A percentile compares a stretch with the other conserved stretches of the same genome.
These are phyloP conservation scores for Globicephala melas DNA, from an alignment of 2,113 vertebrate species.

Conservation along the genomic window DNA sequence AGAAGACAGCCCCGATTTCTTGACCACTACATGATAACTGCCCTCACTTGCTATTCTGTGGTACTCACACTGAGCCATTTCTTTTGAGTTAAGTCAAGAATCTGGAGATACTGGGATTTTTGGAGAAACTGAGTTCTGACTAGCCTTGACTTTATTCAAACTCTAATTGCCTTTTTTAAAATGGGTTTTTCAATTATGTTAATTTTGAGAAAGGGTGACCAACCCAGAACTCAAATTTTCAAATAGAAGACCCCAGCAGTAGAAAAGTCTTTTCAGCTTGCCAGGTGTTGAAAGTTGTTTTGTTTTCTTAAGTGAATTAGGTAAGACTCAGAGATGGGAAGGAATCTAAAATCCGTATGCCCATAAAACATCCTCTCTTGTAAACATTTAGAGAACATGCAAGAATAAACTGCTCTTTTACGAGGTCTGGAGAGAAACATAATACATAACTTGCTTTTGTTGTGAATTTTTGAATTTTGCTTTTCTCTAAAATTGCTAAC, in stretches of 20 bases:
- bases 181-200: background rate
- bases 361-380: conserved; percentile 55
- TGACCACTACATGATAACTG: background rate
- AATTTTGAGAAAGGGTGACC: conserved; percentile 40
- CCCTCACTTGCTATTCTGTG: background rate
- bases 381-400: conserved; percentile 67
- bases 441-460: conserved; percentile 58
- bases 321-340: conserved; percentile 50
- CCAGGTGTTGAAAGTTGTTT: background rate
- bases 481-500: conserved; percentile 43
- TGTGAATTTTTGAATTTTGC: conserved; percentile 45
- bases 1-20: background rate
- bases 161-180: background rate
- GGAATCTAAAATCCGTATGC: conserved; percentile 51
- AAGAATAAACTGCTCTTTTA: conserved; percentile 71
- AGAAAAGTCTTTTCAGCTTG: conserved; percentile 1
- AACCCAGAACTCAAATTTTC: background rate
- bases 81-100: background rate
- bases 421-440: conserved; percentile 63
- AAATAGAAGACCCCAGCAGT: background rate
- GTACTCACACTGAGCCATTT: background rate
- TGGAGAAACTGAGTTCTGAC: background rate
- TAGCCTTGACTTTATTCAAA: background rate
- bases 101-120: background rate
- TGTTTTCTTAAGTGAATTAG: conserved; percentile 39